Conservation (phyloP, 2,888 invertebrate genomes). For the Tribolium freemani region DNA sequence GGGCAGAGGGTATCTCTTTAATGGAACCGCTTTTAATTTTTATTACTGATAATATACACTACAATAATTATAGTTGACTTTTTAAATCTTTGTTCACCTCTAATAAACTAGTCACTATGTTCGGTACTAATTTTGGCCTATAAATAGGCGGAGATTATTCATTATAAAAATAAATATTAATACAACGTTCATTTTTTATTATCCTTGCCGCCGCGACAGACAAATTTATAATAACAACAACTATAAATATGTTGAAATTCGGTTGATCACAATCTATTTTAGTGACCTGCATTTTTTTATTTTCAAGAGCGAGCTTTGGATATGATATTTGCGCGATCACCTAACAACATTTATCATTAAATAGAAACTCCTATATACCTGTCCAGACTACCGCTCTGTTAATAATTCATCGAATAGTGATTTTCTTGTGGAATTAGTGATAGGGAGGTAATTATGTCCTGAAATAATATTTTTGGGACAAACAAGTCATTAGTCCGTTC, state of each 20-base stretch:
- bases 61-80: too few relatives aligned
- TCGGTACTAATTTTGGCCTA: neutral
- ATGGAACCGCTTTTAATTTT: neutral
- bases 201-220: neutral
- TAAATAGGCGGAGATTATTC: neutral
- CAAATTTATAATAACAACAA: neutral
- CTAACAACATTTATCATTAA: neutral
- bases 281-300: neutral
- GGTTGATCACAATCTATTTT: neutral
- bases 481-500: neutral
- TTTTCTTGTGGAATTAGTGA: neutral
- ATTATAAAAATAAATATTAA: neutral
- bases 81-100: neutral
- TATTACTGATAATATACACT: neutral
- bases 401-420: neutral
- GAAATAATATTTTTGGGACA: neutral
- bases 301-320: neutral
- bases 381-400: neutral
- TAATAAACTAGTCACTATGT: neutral
- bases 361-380: neutral
- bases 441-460: neutral
- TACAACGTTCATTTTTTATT: neutral
- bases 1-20: neutral
- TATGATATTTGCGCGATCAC: neutral
- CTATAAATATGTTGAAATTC: neutral